These are phyloP conservation scores for Rhimphoctona megacephalus DNA, from an alignment of 2,888 invertebrate genomes.

Conservation along the genomic window DNA sequence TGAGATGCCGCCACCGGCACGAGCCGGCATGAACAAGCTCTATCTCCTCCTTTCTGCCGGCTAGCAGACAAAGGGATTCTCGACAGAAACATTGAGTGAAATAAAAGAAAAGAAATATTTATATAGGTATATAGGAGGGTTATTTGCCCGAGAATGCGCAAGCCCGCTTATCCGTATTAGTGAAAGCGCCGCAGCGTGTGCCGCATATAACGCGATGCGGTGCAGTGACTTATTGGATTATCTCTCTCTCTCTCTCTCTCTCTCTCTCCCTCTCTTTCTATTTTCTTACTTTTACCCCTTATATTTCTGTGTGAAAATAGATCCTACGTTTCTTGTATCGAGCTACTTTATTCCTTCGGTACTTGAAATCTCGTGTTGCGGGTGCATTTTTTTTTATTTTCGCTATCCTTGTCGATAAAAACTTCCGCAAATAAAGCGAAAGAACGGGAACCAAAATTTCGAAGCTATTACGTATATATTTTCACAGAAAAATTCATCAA, in stretches of 20 bases:
- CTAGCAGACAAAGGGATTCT: conserved; percentile 31
- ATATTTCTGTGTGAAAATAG: conserved; percentile 19
- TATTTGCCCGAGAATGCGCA: conserved; percentile 58
- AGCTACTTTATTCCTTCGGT: not conserved
- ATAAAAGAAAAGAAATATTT: not conserved
- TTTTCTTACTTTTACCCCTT: conserved; percentile 13
- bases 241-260: conserved; percentile 9
- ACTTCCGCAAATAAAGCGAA: not conserved
- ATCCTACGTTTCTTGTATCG: not conserved
- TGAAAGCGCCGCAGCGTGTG: conserved; percentile 62
- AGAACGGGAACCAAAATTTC: not conserved
- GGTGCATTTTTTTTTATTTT: not conserved
- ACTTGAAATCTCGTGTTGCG: too few relatives aligned
- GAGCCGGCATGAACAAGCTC: conserved; percentile 38
- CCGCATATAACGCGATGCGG: conserved; percentile 62
- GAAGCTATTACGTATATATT: not conserved
- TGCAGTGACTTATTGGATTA: conserved; percentile 65
- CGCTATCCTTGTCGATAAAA: not conserved
- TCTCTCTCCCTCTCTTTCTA: not conserved
- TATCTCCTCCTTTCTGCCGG: not conserved
- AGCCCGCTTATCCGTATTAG: conserved; percentile 54
- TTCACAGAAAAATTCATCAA: not conserved
- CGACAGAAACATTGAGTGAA: conserved; percentile 19
- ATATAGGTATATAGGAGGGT: not conserved
- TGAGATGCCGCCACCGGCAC: conserved; percentile 39